These are phyloP conservation scores for Melitaea athalia DNA, from an alignment of 2,888 invertebrate genomes.

Conservation along the genomic window DNA sequence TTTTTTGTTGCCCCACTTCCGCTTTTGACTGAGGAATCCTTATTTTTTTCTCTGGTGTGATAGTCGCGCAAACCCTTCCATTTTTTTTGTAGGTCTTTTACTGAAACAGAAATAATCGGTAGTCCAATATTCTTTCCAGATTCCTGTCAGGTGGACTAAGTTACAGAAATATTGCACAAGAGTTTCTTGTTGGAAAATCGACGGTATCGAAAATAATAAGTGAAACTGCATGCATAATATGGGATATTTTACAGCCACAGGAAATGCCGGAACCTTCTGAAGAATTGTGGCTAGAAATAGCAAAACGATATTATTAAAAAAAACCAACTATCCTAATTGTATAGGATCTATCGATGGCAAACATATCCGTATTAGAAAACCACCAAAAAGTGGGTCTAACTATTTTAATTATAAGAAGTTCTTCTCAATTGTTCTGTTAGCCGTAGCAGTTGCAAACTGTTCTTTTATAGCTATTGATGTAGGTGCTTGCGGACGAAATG, in stretches of 20 bases:
- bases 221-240: slow-evolving; percentile 33
- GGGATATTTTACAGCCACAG: slow-evolving; percentile 21
- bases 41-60: slow-evolving; percentile 45
- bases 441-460: slow-evolving; percentile 38
- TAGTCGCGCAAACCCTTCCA: slow-evolving; percentile 50
- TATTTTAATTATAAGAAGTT: slow-evolving; percentile 38
- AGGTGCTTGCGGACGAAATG: slow-evolving; percentile 21
- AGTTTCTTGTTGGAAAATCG: slow-evolving; percentile 37
- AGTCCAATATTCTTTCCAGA: slow-evolving; percentile 30
- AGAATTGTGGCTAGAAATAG: slow-evolving; percentile 29
- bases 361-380: slow-evolving; percentile 39
- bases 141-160: slow-evolving; percentile 30
- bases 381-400: slow-evolving; percentile 38
- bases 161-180: slow-evolving; percentile 37
- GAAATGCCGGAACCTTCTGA: slow-evolving; percentile 21
- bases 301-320: slow-evolving; percentile 24
- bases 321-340: slow-evolving; percentile 23
- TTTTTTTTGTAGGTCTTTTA: slow-evolving; percentile 46
- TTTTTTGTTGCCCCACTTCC: slow-evolving; percentile 38
- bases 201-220: slow-evolving; percentile 34
- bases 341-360: slow-evolving; percentile 35
- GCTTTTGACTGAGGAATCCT: slow-evolving; percentile 37
- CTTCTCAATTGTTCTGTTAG: slow-evolving; percentile 39
- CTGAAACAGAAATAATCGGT: slow-evolving; percentile 43
- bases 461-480: slow-evolving; percentile 40